These are phyloP conservation scores for Falco columbarius DNA, from an alignment of 2,797 vertebrate species.

Conservation along the genomic window DNA sequence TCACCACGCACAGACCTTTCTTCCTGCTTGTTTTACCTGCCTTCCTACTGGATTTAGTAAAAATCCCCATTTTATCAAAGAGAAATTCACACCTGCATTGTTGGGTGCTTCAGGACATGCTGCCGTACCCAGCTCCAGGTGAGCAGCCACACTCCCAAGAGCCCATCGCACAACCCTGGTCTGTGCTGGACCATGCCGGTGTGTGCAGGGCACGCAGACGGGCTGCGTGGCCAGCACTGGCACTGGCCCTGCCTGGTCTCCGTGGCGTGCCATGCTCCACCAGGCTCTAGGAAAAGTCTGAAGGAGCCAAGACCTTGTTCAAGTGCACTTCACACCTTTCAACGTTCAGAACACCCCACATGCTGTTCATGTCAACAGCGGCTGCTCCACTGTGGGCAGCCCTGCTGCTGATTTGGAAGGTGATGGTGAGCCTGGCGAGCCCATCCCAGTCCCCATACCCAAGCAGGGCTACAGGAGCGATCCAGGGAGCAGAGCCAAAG, in stretches of 20 bases:
- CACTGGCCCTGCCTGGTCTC: not conserved
- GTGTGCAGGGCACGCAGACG: fast-evolving
- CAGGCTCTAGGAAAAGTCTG: fast-evolving
- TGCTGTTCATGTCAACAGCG: fast-evolving
- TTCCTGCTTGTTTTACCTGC: not conserved
- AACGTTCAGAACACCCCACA: fast-evolving
- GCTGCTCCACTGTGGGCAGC: not conserved
- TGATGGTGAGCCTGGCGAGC: not conserved
- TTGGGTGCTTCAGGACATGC: fast-evolving
- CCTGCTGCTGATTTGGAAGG: not conserved
- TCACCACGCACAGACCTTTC: not conserved
- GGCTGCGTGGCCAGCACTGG: not conserved
- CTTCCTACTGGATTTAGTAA: not conserved
- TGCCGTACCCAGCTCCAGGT: fast-evolving
- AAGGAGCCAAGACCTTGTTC: not conserved
- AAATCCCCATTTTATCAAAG: not conserved
- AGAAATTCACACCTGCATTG: fast-evolving
- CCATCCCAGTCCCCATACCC: fast-evolving
- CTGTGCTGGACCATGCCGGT: fast-evolving
- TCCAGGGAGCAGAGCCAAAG: not conserved
- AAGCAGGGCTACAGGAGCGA: not conserved
- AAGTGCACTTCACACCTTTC: not conserved
- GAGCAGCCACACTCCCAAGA: not conserved
- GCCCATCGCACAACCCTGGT: fast-evolving
- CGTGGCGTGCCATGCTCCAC: fast-evolving